Conservation (phyloP, 2,888 invertebrate genomes). For the Zootermopsis nevadensis region DNA sequence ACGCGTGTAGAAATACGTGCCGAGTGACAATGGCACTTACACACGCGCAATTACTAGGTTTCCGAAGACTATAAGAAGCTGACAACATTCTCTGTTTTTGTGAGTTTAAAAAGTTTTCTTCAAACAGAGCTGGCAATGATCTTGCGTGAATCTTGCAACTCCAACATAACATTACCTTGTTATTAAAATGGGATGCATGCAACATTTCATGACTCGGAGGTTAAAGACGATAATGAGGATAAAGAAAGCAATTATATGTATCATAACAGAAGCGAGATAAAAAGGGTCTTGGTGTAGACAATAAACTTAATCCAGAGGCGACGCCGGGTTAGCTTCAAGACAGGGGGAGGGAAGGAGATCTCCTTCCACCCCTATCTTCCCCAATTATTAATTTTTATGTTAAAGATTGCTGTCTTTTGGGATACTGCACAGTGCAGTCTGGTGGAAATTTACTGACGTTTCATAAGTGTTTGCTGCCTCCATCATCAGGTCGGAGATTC, state of each 20-base stretch:
- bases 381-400: too few species aligned
- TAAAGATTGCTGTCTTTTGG: too few species aligned
- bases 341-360: too few species aligned
- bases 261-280: background rate
- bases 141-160: constrained; percentile 32
- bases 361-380: background rate
- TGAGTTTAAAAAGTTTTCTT: constrained; percentile 17
- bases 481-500: too few species aligned
- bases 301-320: constrained; percentile 3
- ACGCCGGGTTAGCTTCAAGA: background rate
- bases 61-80: background rate
- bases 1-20: too few species aligned
- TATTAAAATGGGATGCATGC: constrained; percentile 29
- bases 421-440: too few species aligned
- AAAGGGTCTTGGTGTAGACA: constrained; percentile 10
- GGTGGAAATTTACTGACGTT: too few species aligned
- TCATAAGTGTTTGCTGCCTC: too few species aligned
- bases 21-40: background rate
- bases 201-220: constrained; percentile 38
- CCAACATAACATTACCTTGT: constrained; percentile 21
- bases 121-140: constrained; percentile 27
- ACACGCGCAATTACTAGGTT: background rate
- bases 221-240: constrained; percentile 25
- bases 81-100: background rate
- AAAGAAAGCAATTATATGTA: constrained; percentile 23